Percentiles rank a stretch among this genome's conserved stretches.
phyloP scores from a whole-genome alignment of 2,113 vertebrate species.

The Sapajus apella region DNA sequence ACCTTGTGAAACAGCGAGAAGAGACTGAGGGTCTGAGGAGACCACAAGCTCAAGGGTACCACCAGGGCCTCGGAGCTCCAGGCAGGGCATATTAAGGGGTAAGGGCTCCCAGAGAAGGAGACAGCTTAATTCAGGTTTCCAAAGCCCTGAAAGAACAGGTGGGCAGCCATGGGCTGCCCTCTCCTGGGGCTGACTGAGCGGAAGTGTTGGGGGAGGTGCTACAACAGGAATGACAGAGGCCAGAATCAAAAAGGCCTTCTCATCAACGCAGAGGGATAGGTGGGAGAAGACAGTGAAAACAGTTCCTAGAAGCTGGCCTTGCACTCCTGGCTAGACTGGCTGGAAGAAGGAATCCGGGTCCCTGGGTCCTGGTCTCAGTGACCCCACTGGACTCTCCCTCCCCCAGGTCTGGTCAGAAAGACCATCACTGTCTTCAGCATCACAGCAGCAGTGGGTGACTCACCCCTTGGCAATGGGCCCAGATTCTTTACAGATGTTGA shows the following conservation, averaged over 20 bases:
- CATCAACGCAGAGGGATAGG: not conserved
- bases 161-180: not conserved
- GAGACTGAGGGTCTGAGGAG: not conserved
- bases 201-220: not conserved
- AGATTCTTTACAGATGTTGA: constrained; percentile 81
- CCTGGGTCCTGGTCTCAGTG: not conserved
- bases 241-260: not conserved
- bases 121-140: not conserved
- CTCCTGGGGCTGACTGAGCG: not conserved
- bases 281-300: not conserved
- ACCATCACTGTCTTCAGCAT: constrained; percentile 63
- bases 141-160: not conserved
- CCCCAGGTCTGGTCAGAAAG: constrained; percentile 67
- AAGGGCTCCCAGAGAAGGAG: not conserved
- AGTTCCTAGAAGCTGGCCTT: not conserved
- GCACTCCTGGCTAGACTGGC: not conserved
- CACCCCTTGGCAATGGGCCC: constrained; percentile 69
- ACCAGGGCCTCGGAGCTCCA: not conserved
- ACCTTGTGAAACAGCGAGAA: not conserved
- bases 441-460: constrained; percentile 65
- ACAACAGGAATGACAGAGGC: not conserved
- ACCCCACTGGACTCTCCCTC: constrained; percentile 23
- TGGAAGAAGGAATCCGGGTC: not conserved
- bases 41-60: not conserved
- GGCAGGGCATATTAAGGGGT: not conserved